These are phyloP conservation scores for Zeus faber DNA, from an alignment of 2,113 vertebrate genomes.

Conservation along the genomic window DNA sequence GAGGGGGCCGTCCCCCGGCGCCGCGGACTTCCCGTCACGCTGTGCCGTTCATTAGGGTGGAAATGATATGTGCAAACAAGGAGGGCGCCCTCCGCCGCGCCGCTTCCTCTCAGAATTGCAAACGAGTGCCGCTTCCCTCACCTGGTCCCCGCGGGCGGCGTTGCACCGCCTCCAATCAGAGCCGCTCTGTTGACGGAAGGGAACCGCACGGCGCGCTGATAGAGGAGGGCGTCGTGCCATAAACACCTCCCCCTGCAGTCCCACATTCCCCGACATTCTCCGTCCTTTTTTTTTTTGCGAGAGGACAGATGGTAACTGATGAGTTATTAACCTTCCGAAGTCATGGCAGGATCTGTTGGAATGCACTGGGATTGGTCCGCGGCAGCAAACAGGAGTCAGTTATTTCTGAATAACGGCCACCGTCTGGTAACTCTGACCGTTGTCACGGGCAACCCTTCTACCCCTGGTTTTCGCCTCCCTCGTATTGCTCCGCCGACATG, in stretches of 20 bases:
- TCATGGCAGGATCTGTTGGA: too few species aligned
- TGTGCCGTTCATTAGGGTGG: conserved; percentile 66
- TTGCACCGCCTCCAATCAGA: conserved; percentile 69
- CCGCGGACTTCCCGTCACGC: conserved; percentile 55
- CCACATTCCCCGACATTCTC: background rate
- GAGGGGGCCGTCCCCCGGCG: too few species aligned
- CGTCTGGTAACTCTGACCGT: too few species aligned
- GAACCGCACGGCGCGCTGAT: conserved; percentile 44
- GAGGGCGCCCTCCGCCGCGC: conserved; percentile 52
- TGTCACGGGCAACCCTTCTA: too few species aligned
- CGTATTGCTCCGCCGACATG: too few species aligned
- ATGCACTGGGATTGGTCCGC: too few species aligned
- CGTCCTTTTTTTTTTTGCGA: too few species aligned
- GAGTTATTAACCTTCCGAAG: too few species aligned
- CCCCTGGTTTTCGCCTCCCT: too few species aligned
- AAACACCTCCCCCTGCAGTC: conserved; percentile 34
- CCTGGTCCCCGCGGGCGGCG: conserved; percentile 67
- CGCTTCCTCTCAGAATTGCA: conserved; percentile 70
- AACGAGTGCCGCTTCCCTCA: conserved; percentile 68
- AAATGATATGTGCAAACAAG: conserved; percentile 77
- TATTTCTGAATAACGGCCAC: too few species aligned
- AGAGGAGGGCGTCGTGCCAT: conserved; percentile 51
- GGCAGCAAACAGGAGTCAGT: too few species aligned
- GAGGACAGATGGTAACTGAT: too few species aligned
- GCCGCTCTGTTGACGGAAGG: conserved; percentile 59